phyloP scores from a whole-genome alignment of 2,797 vertebrate genomes.

The Adrianichthys oophorus region DNA sequence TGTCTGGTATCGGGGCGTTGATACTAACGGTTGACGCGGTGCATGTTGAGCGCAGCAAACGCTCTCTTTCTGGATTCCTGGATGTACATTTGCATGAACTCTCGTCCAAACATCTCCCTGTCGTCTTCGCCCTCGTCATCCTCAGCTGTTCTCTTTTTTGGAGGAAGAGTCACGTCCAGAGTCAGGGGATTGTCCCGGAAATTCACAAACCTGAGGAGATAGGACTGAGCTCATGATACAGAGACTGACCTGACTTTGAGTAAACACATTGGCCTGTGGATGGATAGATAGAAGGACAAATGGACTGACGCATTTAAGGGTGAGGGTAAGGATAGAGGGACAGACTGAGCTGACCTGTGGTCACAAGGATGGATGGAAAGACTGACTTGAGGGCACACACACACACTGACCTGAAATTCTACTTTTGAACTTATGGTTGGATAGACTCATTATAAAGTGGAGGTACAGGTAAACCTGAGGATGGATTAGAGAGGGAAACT shows the following conservation, averaged over 20 bases:
- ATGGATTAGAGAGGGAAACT: too few species aligned
- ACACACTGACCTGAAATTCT: not conserved
- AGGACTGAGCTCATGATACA: not conserved
- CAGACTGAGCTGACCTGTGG: not conserved
- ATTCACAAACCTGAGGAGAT: constrained; percentile 89
- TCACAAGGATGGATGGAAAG: too few species aligned
- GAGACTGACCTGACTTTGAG: too few species aligned
- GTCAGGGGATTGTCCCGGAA: constrained; percentile 93
- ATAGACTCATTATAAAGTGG: constrained; percentile 30
- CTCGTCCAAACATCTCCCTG: constrained; percentile 88
- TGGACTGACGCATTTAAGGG: too few species aligned
- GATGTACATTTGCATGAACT: constrained; percentile 92
- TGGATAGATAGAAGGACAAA: too few species aligned
- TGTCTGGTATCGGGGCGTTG: too few species aligned
- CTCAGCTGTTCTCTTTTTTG: constrained; percentile 71
- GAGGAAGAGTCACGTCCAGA: constrained; percentile 80
- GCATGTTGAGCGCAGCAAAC: constrained; percentile 60
- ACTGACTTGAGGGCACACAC: not conserved
- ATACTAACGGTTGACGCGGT: constrained; percentile 42
- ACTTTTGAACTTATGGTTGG: not conserved
- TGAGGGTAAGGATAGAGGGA: too few species aligned
- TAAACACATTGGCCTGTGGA: too few species aligned
- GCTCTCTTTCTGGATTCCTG: constrained; percentile 80
- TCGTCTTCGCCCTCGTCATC: constrained; percentile 80
- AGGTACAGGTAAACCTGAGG: too few species aligned